phyloP scores from a whole-genome alignment of 2,888 invertebrate species.

The Perithous albicinctus region DNA sequence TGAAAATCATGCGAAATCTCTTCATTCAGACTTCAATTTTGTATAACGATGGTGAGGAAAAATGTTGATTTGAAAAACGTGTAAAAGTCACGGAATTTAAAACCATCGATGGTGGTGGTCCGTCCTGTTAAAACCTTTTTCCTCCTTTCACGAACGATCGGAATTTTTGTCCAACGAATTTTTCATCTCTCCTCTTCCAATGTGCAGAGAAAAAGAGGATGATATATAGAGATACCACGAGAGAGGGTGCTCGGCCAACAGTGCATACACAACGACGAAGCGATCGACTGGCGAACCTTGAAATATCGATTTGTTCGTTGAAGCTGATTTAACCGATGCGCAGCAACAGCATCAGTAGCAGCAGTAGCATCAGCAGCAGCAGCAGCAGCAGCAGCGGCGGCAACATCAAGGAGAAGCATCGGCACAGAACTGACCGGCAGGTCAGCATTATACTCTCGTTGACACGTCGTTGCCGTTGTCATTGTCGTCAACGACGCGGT shows the following conservation, averaged over 20 bases:
- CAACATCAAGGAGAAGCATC: conserved; percentile 11
- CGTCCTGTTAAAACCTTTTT: too few species aligned
- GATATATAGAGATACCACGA: background rate
- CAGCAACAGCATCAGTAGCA: conserved; percentile 68
- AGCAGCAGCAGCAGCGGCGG: conserved; percentile 46
- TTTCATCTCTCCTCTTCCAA: background rate
- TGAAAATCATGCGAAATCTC: too few species aligned
- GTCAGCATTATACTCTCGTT: conserved; percentile 33
- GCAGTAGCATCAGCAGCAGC: too few species aligned
- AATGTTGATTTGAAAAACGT: too few species aligned
- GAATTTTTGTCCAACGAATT: conserved; percentile 1
- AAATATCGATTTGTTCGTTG: conserved; percentile 81
- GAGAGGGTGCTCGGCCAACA: conserved; percentile 32
- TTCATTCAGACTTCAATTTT: too few species aligned
- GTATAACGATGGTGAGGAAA: too few species aligned
- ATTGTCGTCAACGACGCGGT: conserved; percentile 29
- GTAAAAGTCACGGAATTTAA: too few species aligned
- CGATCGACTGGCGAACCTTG: conserved; percentile 77
- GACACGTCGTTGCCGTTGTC: conserved; percentile 43
- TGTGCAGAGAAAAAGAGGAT: background rate
- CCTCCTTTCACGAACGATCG: background rate
- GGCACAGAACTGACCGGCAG: conserved; percentile 15
- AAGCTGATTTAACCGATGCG: conserved; percentile 80
- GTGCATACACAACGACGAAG: conserved; percentile 42
- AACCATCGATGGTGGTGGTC: too few species aligned